Base-by-base conservation (phyloP, 2,888 invertebrate species). In the Agrilus cyanescens region DNA sequence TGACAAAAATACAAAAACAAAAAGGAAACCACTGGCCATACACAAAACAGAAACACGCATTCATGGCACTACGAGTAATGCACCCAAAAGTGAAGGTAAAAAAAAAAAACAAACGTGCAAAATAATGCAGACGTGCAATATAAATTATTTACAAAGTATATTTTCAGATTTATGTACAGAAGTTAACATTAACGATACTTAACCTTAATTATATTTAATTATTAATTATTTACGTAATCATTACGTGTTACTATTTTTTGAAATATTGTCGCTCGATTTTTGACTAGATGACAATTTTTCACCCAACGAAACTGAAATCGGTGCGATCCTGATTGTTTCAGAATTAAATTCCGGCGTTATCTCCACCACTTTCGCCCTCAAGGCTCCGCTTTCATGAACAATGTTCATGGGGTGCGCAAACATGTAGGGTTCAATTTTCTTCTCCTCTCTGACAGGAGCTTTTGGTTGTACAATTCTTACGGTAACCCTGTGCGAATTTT, bases 311-410 rank as follows among this genome's bases (percentile, higher is more conserved):
- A 56, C 53, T 31, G 50, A 50, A 44, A 67, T 66, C 8, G 67
- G 67, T 6, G 59, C 63, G 35, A 67, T 67, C 55, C 57, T 62
- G 12, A 67, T 67, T 2, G 57, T 56, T 16, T 59, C 58, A 8
- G 54, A 43, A 8, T 46, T 50, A 34, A 51, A 51, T 48, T 54
- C 57, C 8, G 62, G 59, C 29, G 57, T 58, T 8, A 67, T 57
- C 56, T 67, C 67, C 1, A 65, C 60, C 3, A 67, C 66, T 46
- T 60, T 51, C 10, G 67, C 67, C 46, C 56, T 58, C 50, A 62
- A 56, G 7, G 61, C 58, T 4, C 57, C 53, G 16, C 57, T 60
- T 13, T 60, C 59, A 1, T 60, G 61, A 12, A 63, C 49, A 12
- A 57, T 47, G 30, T 54, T 53, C 1, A 48, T 52, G 8, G 53